phyloP scores from a whole-genome alignment of 1,140 invertebrate genomes.

The Trichomalopsis sarcophagae region DNA sequence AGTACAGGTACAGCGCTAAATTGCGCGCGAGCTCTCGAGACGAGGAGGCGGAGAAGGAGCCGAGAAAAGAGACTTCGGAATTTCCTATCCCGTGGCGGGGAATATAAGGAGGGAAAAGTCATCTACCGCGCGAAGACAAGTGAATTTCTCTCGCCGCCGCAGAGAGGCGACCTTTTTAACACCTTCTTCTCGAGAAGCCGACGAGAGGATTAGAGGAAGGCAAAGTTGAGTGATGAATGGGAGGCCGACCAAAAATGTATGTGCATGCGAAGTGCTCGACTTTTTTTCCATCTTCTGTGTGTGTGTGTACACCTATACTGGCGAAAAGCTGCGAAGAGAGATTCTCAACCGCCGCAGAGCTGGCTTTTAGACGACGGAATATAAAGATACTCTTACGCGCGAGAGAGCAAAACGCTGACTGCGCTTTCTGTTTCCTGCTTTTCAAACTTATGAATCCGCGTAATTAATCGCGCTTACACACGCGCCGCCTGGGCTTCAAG shows the following conservation, averaged over 20 bases:
- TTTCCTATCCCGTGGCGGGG: not conserved
- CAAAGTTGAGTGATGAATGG: conserved; percentile 34
- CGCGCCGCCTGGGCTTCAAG: not conserved
- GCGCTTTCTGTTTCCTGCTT: not conserved
- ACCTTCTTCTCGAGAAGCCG: not conserved
- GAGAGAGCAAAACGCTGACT: not conserved
- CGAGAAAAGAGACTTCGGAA: not conserved
- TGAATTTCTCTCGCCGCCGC: conserved; percentile 5
- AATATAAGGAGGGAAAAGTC: not conserved
- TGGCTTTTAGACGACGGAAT: not conserved
- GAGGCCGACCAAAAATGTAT: not conserved
- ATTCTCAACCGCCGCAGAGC: not conserved
- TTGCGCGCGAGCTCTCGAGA: not conserved
- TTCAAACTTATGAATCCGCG: not conserved
- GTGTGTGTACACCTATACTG: not conserved
- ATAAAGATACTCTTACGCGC: not conserved
- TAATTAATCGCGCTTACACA: not conserved
- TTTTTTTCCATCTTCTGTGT: not conserved
- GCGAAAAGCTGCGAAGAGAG: not conserved
- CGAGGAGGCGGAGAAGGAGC: not conserved
- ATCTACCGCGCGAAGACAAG: not conserved
- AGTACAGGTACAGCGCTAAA: not conserved
- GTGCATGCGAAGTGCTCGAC: conserved; percentile 16
- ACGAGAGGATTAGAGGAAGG: not conserved
- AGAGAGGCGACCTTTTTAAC: conserved; percentile 14